These are phyloP conservation scores for Strix occidentalis DNA, from an alignment of 2,797 vertebrate species.

Conservation along the genomic window DNA sequence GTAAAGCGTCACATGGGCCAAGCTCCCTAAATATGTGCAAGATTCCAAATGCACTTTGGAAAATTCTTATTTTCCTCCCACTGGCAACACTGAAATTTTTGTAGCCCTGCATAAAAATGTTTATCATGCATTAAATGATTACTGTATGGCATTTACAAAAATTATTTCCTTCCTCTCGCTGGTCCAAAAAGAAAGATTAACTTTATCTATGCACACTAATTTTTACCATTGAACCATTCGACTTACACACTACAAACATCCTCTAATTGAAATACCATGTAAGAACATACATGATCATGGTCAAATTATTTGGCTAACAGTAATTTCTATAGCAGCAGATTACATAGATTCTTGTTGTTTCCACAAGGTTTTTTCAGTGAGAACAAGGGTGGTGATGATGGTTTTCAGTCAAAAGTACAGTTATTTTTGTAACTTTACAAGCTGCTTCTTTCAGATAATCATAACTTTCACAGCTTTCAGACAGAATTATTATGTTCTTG, in stretches of 20 bases:
- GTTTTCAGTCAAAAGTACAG: background rate
- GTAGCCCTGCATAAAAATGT: background rate
- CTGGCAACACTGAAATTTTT: conserved; percentile 3
- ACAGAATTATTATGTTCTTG: background rate
- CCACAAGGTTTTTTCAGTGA: background rate
- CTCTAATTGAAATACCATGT: conserved; percentile 28
- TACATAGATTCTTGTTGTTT: conserved; percentile 17
- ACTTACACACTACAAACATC: background rate
- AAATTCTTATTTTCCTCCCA: conserved; percentile 11
- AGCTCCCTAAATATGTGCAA: conserved; percentile 8
- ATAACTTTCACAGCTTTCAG: background rate
- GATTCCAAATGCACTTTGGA: conserved; percentile 33
- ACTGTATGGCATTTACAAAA: background rate
- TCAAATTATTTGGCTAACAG: conserved; percentile 7
- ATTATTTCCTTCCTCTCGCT: background rate
- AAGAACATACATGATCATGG: background rate
- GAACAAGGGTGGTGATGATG: background rate
- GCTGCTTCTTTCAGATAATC: background rate
- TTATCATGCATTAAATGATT: conserved; percentile 22
- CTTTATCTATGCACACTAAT: background rate
- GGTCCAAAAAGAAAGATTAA: background rate
- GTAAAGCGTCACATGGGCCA: conserved; percentile 20
- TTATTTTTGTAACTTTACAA: background rate
- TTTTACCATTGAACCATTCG: background rate
- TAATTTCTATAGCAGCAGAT: background rate